Percentiles rank a stretch among this genome's conserved stretches.
These are phyloP conservation scores for Zootermopsis nevadensis DNA, from an alignment of 2,888 invertebrate species.

Conservation along the genomic window DNA sequence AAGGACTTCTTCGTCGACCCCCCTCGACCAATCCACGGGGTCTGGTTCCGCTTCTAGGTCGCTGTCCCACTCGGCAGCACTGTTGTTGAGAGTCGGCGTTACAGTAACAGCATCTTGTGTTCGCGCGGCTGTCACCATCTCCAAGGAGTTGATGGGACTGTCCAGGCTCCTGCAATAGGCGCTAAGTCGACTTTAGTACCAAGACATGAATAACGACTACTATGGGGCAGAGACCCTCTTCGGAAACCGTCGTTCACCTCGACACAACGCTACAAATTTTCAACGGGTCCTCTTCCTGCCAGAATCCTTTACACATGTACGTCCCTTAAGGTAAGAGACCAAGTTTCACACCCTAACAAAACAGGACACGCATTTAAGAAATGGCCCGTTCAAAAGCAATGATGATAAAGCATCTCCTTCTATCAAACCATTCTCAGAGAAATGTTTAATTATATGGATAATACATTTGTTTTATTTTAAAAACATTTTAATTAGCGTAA, in stretches of 20 bases:
- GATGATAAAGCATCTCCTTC: too few relatives aligned
- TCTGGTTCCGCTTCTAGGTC: slow-evolving; percentile 76
- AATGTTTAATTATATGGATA: too few relatives aligned
- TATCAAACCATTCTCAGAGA: too few relatives aligned
- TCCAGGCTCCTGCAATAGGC: slow-evolving; percentile 70
- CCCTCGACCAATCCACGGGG: slow-evolving; percentile 79
- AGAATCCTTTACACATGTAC: too few relatives aligned
- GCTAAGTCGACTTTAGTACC: not conserved
- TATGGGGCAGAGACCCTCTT: not conserved
- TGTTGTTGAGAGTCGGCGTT: slow-evolving; percentile 50
- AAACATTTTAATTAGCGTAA: too few relatives aligned
- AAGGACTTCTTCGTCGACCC: slow-evolving; percentile 79
- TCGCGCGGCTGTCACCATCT: slow-evolving; percentile 68
- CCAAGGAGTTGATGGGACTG: slow-evolving; percentile 80
- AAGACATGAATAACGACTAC: too few relatives aligned
- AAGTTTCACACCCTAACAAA: too few relatives aligned
- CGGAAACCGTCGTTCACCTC: not conserved
- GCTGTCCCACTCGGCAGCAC: slow-evolving; percentile 59
- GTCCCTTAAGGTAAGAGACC: too few relatives aligned
- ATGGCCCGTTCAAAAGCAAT: too few relatives aligned
- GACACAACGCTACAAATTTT: not conserved
- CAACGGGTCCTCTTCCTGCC: not conserved
- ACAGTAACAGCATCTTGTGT: slow-evolving; percentile 53
- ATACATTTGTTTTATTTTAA: too few relatives aligned
- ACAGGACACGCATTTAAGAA: too few relatives aligned